Evolutionary conservation across 2,113 vertebrate genomes (phyloP).

Genomic region (Xiphophorus maculatus): DNA sequence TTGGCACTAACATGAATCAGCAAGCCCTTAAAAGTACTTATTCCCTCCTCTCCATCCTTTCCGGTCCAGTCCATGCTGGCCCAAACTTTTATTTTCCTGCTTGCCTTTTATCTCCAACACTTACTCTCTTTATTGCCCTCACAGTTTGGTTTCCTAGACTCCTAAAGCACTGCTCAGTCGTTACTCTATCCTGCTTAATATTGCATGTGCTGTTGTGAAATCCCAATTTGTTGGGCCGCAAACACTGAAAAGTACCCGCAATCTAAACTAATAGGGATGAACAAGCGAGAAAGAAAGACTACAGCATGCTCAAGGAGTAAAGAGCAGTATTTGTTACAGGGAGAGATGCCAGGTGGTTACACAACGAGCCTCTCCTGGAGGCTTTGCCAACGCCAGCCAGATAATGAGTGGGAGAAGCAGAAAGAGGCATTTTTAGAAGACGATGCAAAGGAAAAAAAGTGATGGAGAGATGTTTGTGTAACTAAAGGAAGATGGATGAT

Average conservation of each 20-base stretch:
- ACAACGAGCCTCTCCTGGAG: conserved; percentile 60
- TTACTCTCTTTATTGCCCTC: conserved; percentile 14
- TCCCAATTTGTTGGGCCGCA: conserved; percentile 42
- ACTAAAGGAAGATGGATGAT: conserved; percentile 43
- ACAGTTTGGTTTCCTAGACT: conserved; percentile 19
- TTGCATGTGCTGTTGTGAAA: conserved; percentile 42
- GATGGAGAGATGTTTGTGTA: conserved; percentile 56
- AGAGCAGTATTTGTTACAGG: conserved; percentile 49
- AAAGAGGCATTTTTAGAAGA: conserved; percentile 59
- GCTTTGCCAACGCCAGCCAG: conserved; percentile 42
- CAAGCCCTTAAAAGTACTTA: conserved; percentile 33
- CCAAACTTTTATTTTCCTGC: conserved; percentile 45
- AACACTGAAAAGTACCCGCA: conserved; percentile 38
- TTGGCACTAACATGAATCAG: conserved; percentile 56
- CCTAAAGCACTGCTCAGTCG: conserved; percentile 27
- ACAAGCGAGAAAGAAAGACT: conserved; percentile 18
- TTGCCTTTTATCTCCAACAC: conserved; percentile 36
- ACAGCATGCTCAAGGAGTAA: conserved; percentile 26
- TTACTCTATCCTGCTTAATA: conserved; percentile 36
- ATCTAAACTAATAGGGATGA: conserved; percentile 43
- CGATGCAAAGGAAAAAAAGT: conserved; percentile 21
- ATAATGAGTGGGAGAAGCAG: conserved; percentile 66
- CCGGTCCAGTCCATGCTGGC: background rate
- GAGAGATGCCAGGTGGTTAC: conserved; percentile 58
- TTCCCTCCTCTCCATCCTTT: conserved; percentile 9